Evolutionary conservation across 1,140 invertebrate genomes (phyloP).

Genomic region (Wasmannia auropunctata): DNA sequence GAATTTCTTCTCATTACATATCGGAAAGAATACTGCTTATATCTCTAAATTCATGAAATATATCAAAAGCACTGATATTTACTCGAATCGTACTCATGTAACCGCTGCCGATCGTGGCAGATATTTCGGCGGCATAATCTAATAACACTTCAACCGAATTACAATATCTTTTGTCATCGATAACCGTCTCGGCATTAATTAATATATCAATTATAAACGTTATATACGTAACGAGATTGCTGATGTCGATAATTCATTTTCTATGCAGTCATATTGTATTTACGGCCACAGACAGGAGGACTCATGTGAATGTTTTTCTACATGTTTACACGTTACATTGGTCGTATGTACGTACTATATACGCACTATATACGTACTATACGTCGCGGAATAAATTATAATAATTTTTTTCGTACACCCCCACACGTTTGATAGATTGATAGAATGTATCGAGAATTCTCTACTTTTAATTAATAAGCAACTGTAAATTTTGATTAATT

Average conservation of each 20-base stretch:
- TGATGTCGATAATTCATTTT: background rate
- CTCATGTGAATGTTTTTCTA: background rate
- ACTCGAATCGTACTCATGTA: constrained; percentile 7
- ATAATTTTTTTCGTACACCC: background rate
- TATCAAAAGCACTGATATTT: constrained; percentile 7
- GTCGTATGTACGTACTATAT: background rate
- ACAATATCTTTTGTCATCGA: background rate
- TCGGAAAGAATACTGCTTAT: background rate
- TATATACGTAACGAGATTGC: constrained; percentile 2
- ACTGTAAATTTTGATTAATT: background rate
- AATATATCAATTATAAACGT: background rate
- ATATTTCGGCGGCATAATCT: constrained; percentile 31
- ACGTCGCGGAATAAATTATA: background rate
- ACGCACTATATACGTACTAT: background rate
- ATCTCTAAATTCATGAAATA: background rate
- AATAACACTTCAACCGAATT: constrained; percentile 22
- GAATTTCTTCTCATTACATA: constrained; percentile 1
- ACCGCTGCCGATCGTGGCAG: background rate
- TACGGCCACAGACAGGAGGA: background rate
- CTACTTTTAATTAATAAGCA: background rate
- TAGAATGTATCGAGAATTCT: background rate
- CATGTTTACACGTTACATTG: background rate
- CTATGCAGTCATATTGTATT: background rate
- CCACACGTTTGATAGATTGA: background rate
- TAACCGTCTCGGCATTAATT: background rate